phyloP scores from a whole-genome alignment of 2,888 invertebrate genomes.

The Pammene aurita region DNA sequence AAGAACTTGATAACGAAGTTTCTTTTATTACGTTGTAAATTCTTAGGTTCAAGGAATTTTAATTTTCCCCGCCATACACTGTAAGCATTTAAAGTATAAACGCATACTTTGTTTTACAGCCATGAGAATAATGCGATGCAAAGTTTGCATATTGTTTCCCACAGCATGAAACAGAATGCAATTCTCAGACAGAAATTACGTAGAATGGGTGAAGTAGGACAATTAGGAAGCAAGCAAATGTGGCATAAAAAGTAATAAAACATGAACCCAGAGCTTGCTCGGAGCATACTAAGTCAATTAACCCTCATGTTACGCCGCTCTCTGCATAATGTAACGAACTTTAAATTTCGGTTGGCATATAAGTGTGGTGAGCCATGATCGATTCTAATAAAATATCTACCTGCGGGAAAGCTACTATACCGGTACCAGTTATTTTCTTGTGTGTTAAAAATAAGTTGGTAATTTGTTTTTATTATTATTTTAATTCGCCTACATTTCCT shows the following conservation, averaged over 20 bases:
- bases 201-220: constrained; percentile 30
- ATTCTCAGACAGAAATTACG: constrained; percentile 8
- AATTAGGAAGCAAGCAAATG: constrained; percentile 40
- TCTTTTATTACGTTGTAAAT: constrained; percentile 2
- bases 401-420: too few species aligned
- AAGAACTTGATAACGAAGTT: constrained; percentile 7
- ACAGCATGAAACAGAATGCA: not conserved
- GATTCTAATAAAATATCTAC: not conserved
- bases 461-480: too few species aligned
- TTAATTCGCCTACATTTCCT: too few species aligned
- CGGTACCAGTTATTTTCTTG: too few species aligned
- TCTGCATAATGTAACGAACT: constrained; percentile 22
- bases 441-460: too few species aligned
- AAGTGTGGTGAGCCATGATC: not conserved
- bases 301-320: constrained; percentile 38
- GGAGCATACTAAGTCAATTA: constrained; percentile 46
- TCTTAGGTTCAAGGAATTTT: not conserved
- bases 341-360: not conserved
- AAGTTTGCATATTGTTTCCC: constrained; percentile 1
- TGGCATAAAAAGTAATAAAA: constrained; percentile 40
- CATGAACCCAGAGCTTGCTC: constrained; percentile 30
- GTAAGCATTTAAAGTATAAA: not conserved
- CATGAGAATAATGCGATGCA: not conserved
- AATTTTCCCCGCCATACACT: not conserved
- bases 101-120: too few species aligned